These are phyloP conservation scores for Lasioglossum figueresi DNA, from an alignment of 2,888 invertebrate genomes.

Conservation along the genomic window DNA sequence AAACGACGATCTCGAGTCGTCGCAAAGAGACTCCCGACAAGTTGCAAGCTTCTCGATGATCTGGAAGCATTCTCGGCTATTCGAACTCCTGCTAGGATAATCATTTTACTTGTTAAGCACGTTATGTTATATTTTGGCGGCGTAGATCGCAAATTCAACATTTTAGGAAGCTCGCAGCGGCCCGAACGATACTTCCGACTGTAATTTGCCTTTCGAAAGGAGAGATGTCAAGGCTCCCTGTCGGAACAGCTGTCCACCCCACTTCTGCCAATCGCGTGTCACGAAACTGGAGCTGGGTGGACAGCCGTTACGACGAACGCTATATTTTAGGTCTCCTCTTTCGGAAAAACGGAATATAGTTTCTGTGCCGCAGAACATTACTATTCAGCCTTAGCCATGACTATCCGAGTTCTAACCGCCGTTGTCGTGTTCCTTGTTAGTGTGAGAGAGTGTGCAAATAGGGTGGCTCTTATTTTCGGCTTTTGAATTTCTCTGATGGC, in stretches of 20 bases:
- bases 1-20: not conserved
- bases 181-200: conserved; percentile 1
- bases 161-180: conserved; percentile 24
- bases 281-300: not conserved
- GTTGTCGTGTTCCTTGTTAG: conserved; percentile 25
- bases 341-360: not conserved
- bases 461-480: too few relatives aligned
- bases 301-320: not conserved
- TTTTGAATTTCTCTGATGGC: too few relatives aligned
- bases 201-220: conserved; percentile 2
- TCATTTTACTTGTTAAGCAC: conserved; percentile 12
- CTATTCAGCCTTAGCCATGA: conserved; percentile 27
- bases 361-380: conserved; percentile 37
- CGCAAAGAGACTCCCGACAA: not conserved
- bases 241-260: not conserved
- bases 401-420: conserved; percentile 31
- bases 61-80: not conserved
- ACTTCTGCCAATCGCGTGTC: not conserved
- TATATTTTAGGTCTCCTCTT: not conserved
- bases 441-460: not conserved
- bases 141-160: conserved; percentile 27
- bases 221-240: not conserved
- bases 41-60: conserved; percentile 11
- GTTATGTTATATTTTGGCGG: conserved; percentile 11
- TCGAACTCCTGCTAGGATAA: not conserved